These are phyloP conservation scores for Ditylenchus dipsaci DNA, from an alignment of 1,140 invertebrate genomes.

Conservation along the genomic window DNA sequence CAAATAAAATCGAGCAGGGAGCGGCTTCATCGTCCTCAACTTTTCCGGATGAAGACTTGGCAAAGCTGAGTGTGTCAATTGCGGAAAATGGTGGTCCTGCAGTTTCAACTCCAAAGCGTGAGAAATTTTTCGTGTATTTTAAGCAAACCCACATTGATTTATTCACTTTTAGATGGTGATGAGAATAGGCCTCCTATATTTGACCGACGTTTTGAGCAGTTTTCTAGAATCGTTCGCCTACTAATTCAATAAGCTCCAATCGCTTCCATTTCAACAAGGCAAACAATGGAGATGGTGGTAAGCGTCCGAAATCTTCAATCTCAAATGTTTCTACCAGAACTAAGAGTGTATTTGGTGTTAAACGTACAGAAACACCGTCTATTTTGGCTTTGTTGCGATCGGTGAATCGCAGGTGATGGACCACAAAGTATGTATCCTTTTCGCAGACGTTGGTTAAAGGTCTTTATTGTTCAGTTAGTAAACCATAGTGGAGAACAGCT, in stretches of 20 bases:
- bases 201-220: not conserved
- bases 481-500: not conserved
- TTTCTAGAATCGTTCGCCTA: not conserved
- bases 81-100: not conserved
- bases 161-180: not conserved
- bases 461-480: too few relatives aligned
- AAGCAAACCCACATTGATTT: not conserved
- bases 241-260: not conserved
- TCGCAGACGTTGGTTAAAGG: too few relatives aligned
- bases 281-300: not conserved
- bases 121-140: not conserved
- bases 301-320: not conserved
- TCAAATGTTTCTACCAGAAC: not conserved
- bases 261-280: not conserved
- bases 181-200: not conserved
- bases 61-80: not conserved
- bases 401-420: not conserved
- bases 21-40: too few relatives aligned
- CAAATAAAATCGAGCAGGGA: too few relatives aligned
- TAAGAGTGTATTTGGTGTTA: not conserved
- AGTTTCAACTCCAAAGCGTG: not conserved
- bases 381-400: not conserved
- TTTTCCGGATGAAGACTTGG: too few relatives aligned
- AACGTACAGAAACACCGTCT: not conserved
- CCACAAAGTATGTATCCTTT: too few relatives aligned